Conservation (phyloP, 2,113 vertebrate species). For the cattle (Bos taurus) region DNA sequence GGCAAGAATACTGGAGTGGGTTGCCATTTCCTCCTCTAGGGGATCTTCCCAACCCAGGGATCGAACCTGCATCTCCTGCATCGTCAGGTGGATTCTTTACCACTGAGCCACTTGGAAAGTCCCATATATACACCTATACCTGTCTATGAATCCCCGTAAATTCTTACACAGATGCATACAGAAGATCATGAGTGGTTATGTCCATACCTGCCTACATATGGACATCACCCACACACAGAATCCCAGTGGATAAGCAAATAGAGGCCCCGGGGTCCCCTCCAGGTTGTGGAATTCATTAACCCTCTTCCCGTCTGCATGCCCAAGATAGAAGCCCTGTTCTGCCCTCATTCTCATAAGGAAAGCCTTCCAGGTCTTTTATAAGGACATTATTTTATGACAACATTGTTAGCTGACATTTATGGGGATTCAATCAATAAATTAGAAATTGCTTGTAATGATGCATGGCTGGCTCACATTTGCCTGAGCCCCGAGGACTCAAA, state of each 20-base stretch:
- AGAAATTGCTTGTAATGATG: slow-evolving; percentile 29
- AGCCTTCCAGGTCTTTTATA: neutral
- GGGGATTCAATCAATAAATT: slow-evolving; percentile 43
- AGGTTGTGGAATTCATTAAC: neutral
- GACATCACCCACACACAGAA: accelerated
- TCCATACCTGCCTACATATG: accelerated
- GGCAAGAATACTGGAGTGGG: neutral
- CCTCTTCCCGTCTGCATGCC: neutral
- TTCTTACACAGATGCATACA: neutral
- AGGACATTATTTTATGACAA: slow-evolving; percentile 37
- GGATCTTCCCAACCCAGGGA: neutral
- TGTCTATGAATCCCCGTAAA: neutral
- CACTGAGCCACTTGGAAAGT: neutral
- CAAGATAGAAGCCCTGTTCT: neutral
- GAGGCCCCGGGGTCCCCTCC: neutral
- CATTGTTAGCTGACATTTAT: slow-evolving; percentile 53
- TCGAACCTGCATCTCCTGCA: neutral
- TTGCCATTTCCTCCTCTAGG: neutral
- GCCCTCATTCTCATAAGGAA: neutral
- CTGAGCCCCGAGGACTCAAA: neutral
- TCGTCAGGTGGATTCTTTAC: neutral
- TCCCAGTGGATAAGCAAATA: neutral
- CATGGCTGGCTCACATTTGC: neutral
- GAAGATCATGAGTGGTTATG: neutral
- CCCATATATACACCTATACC: accelerated